These are phyloP conservation scores for Syrmaticus mikado DNA, from an alignment of 2,113 vertebrate genomes.

Conservation along the genomic window DNA sequence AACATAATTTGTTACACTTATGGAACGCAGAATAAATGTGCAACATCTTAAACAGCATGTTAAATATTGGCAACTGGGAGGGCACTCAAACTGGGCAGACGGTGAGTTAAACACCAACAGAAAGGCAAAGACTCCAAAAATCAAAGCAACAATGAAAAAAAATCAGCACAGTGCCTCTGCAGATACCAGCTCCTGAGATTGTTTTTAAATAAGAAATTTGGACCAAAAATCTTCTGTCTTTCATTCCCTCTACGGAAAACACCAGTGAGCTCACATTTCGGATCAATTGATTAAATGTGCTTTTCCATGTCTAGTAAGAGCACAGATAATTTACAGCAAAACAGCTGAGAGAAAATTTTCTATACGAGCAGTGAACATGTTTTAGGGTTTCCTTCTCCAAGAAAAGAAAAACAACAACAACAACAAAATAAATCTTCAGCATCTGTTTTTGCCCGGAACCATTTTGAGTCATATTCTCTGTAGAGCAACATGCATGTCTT, in stretches of 20 bases:
- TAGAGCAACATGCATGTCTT: background rate
- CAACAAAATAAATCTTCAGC: background rate
- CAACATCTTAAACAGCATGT: background rate
- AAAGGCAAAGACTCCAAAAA: background rate
- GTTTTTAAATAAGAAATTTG: background rate
- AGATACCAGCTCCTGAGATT: background rate
- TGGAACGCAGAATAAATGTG: background rate
- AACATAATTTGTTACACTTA: background rate
- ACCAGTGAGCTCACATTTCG: background rate
- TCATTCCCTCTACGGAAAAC: background rate
- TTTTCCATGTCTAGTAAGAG: background rate
- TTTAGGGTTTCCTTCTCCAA: background rate
- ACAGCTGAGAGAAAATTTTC: background rate
- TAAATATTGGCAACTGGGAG: background rate
- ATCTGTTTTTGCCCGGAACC: background rate
- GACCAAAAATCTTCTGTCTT: background rate
- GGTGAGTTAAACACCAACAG: background rate
- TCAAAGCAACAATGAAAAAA: background rate
- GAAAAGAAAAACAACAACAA: background rate
- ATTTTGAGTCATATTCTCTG: background rate
- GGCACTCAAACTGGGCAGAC: background rate
- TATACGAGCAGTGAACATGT: background rate
- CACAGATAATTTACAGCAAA: background rate
- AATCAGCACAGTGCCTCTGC: background rate
- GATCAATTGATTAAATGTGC: background rate